Percentiles rank a stretch among this genome's conserved stretches.
Evolutionary conservation across 2,888 invertebrate species (phyloP).

Genomic region (Tachina lurida): DNA sequence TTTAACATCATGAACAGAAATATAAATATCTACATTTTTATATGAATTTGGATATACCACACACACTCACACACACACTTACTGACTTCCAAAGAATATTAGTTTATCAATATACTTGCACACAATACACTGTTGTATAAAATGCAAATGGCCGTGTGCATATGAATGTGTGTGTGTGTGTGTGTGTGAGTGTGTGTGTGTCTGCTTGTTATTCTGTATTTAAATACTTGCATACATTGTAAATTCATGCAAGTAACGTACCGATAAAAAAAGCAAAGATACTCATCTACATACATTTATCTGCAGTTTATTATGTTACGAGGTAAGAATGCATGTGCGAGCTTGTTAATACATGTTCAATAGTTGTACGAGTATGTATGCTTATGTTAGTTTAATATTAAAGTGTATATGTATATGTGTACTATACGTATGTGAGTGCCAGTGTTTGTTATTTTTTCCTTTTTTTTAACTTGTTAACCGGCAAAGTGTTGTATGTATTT

Average conservation of each 20-base stretch:
- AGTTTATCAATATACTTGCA: slow-evolving; percentile 52
- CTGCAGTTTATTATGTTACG: slow-evolving; percentile 38
- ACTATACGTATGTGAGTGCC: no score
- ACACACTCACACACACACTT: background rate
- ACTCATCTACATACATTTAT: slow-evolving; percentile 49
- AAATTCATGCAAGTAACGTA: slow-evolving; percentile 49
- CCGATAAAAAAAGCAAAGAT: slow-evolving; percentile 42
- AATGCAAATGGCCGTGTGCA: slow-evolving; percentile 23
- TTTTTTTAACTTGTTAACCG: slow-evolving; percentile 57
- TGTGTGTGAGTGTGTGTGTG: background rate
- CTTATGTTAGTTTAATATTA: background rate
- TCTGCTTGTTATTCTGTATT: slow-evolving; percentile 9
- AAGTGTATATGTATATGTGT: background rate
- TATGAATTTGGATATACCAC: background rate
- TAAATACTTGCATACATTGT: slow-evolving; percentile 26
- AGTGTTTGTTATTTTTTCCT: slow-evolving; percentile 50
- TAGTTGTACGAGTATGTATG: background rate
- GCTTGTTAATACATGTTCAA: slow-evolving; percentile 27
- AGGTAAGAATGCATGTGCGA: slow-evolving; percentile 32
- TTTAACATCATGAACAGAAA: slow-evolving; percentile 12
- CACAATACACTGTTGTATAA: background rate
- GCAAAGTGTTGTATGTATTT: slow-evolving; percentile 69
- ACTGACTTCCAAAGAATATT: slow-evolving; percentile 21
- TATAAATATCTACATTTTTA: slow-evolving; percentile 40
- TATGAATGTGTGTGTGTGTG: background rate